Conservation (phyloP, 2,888 invertebrate genomes). For the Oegoconia quadripuncta region DNA sequence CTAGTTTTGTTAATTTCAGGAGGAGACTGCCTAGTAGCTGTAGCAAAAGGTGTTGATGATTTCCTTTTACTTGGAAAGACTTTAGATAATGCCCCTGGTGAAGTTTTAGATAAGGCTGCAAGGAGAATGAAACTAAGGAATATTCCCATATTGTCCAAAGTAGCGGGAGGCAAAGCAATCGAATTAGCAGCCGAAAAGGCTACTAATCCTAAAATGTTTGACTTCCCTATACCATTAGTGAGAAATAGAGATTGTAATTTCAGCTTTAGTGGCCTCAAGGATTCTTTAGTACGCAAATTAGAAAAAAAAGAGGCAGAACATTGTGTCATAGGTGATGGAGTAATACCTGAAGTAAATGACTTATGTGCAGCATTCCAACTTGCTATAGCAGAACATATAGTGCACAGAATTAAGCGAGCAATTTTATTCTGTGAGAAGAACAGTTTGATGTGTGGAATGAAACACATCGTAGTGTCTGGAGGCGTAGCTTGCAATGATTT, state of each 20-base stretch:
- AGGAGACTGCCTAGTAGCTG: slow-evolving; percentile 91
- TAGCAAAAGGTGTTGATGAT: slow-evolving; percentile 85
- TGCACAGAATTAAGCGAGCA: slow-evolving; percentile 90
- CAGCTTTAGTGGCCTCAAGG: slow-evolving; percentile 92
- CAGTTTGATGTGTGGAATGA: slow-evolving; percentile 74
- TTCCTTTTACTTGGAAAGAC: slow-evolving; percentile 89
- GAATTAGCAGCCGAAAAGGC: slow-evolving; percentile 87
- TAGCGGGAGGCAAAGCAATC: slow-evolving; percentile 92
- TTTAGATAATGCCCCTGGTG: slow-evolving; percentile 94
- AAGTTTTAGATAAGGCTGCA: slow-evolving; percentile 95
- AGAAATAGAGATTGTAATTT: slow-evolving; percentile 90
- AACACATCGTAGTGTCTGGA: slow-evolving; percentile 90
- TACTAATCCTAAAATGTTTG: slow-evolving; percentile 81
- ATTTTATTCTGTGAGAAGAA: slow-evolving; percentile 84
- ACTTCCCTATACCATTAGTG: slow-evolving; percentile 83
- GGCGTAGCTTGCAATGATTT: slow-evolving; percentile 97
- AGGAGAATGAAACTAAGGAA: slow-evolving; percentile 90
- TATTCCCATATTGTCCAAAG: slow-evolving; percentile 83
- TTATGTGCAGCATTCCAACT: slow-evolving; percentile 92
- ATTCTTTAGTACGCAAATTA: slow-evolving; percentile 77
- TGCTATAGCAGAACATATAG: slow-evolving; percentile 86
- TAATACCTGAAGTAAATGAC: slow-evolving; percentile 87
- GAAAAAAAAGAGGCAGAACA: slow-evolving; percentile 78
- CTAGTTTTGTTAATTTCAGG: slow-evolving; percentile 94
- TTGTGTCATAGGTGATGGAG: slow-evolving; percentile 79